These are phyloP conservation scores for Hirtodrosophila trivittata DNA, from an alignment of 2,888 invertebrate species.

Conservation along the genomic window DNA sequence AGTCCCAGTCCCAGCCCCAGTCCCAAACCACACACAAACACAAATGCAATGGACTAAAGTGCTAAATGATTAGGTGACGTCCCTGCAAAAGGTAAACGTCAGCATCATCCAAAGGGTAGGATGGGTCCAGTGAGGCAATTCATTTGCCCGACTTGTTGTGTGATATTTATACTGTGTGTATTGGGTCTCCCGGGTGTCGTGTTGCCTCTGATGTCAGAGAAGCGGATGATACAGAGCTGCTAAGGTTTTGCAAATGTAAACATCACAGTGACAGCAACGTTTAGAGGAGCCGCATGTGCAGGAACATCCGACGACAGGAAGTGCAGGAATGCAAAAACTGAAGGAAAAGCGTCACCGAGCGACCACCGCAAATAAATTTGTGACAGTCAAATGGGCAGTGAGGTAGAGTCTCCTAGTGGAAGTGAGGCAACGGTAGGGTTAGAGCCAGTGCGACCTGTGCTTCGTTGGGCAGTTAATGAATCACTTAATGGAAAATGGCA, in stretches of 20 bases:
- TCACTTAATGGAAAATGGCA: conserved; percentile 74
- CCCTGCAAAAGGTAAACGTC: conserved; percentile 16
- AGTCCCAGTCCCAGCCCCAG: too few species aligned
- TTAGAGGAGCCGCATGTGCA: conserved; percentile 20
- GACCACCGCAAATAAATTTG: conserved; percentile 45
- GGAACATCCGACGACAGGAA: conserved; percentile 52
- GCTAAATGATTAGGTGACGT: conserved; percentile 39
- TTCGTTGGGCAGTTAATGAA: conserved; percentile 70
- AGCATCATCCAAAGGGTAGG: conserved; percentile 1
- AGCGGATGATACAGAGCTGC: conserved; percentile 37
- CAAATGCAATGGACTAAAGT: conserved; percentile 24
- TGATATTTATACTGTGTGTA: conserved; percentile 26
- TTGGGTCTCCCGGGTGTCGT: conserved; percentile 22
- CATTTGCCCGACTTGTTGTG: conserved; percentile 50
- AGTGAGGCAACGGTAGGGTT: background rate
- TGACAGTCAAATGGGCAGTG: conserved; percentile 30
- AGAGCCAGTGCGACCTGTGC: conserved; percentile 8
- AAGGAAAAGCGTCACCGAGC: too few species aligned
- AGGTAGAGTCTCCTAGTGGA: conserved; percentile 4
- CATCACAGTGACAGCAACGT: conserved; percentile 59
- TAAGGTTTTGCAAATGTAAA: conserved; percentile 66
- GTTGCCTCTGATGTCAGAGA: conserved; percentile 59
- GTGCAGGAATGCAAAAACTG: conserved; percentile 55
- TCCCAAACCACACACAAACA: background rate
- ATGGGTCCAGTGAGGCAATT: conserved; percentile 42